Conservation (phyloP, 1,140 invertebrate species). For the Sminthurides bifidus region DNA sequence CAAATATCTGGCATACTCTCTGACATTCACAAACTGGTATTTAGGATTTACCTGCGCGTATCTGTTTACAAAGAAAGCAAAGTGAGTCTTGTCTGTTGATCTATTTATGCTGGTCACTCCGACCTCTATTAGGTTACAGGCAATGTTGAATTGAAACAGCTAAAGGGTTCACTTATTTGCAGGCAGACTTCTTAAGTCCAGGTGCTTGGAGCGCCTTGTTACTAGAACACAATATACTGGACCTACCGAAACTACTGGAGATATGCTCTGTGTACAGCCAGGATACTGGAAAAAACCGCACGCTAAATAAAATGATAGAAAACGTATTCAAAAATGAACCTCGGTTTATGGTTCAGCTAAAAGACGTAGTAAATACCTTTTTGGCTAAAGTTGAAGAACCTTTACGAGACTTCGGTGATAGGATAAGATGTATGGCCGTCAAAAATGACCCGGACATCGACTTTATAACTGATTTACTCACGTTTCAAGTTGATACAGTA, state of each 20-base stretch:
- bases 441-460: constrained; percentile 1
- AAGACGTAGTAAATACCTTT: constrained; percentile 33
- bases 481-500: constrained; percentile 39
- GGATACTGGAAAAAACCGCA: constrained; percentile 26
- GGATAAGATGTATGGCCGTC: neutral
- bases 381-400: constrained; percentile 29
- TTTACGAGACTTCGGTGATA: constrained; percentile 30
- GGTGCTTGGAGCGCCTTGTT: constrained; percentile 40
- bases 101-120: neutral
- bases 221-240: constrained; percentile 44
- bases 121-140: neutral
- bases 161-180: constrained; percentile 17
- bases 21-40: constrained; percentile 37
- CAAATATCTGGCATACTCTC: constrained; percentile 11
- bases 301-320: constrained; percentile 40
- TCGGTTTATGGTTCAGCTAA: constrained; percentile 39
- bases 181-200: constrained; percentile 39
- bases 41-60: constrained; percentile 42
- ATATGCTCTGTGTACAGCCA: constrained; percentile 40
- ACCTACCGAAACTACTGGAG: constrained; percentile 44
- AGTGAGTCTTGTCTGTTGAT: constrained; percentile 31
- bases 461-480: constrained; percentile 35
- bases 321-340: constrained; percentile 42
- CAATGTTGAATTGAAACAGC: neutral
- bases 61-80: constrained; percentile 43